Conservation (phyloP, 2,888 invertebrate genomes). For the Falcaria lacertinaria region DNA sequence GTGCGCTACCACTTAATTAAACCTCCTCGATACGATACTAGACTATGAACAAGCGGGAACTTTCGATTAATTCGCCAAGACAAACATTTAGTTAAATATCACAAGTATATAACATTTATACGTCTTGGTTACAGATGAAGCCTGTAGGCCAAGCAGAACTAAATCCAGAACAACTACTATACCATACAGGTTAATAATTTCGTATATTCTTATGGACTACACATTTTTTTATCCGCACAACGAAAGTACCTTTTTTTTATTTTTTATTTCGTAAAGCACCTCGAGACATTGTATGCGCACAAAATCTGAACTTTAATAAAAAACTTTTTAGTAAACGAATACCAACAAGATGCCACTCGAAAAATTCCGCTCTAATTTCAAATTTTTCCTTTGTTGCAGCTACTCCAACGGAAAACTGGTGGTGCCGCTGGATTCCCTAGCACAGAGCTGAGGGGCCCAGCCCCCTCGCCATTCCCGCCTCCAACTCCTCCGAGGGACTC, state of each 20-base stretch:
- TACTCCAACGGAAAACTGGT: slow-evolving; percentile 80
- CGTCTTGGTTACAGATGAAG: slow-evolving; percentile 77
- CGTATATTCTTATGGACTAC: slow-evolving; percentile 14
- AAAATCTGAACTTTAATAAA: background rate
- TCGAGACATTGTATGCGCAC: background rate
- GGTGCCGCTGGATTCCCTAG: slow-evolving; percentile 80
- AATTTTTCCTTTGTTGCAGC: slow-evolving; percentile 63
- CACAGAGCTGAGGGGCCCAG: slow-evolving; percentile 71
- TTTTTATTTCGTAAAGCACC: slow-evolving; percentile 16
- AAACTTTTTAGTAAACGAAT: background rate
- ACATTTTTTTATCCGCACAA: background rate
- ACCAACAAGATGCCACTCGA: background rate
- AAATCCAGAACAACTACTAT: slow-evolving; percentile 77
- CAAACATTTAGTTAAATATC: slow-evolving; percentile 31
- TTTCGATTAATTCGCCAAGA: slow-evolving; percentile 53
- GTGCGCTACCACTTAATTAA: slow-evolving; percentile 74
- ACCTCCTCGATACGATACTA: slow-evolving; percentile 53
- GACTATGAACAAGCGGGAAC: slow-evolving; percentile 50
- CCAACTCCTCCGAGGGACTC: slow-evolving; percentile 65
- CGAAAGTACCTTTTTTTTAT: slow-evolving; percentile 7
- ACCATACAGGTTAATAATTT: slow-evolving; percentile 73
- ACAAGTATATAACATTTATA: slow-evolving; percentile 26
- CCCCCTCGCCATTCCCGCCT: slow-evolving; percentile 60
- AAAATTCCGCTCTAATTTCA: slow-evolving; percentile 19
- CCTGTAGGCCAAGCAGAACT: slow-evolving; percentile 78